Evolutionary conservation across 2,888 invertebrate species (phyloP).

Genomic region (Lapara coniferarum): DNA sequence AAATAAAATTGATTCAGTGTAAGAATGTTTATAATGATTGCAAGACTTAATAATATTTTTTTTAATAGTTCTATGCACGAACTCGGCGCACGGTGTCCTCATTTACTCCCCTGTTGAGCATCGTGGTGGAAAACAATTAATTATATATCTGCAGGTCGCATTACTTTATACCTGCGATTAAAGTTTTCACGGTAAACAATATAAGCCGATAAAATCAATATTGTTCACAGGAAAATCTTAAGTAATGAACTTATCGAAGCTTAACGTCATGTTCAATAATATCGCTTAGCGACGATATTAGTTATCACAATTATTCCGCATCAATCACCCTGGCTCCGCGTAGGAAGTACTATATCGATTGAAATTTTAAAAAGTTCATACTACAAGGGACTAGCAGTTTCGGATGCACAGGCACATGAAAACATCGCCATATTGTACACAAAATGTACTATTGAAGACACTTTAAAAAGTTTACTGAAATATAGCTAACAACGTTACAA

Average conservation of each 20-base stretch:
- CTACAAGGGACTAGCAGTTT: not conserved
- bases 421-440: not conserved
- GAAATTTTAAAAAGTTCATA: not conserved
- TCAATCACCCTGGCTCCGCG: not conserved
- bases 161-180: slow-evolving; percentile 2
- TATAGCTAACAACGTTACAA: not conserved
- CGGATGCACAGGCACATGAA: not conserved
- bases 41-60: not conserved
- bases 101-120: slow-evolving; percentile 7
- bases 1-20: not conserved
- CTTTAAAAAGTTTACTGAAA: slow-evolving; percentile 2
- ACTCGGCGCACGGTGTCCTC: not conserved
- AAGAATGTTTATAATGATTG: no score
- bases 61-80: no score
- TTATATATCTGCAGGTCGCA: not conserved
- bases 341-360: not conserved
- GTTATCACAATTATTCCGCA: not conserved
- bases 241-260: not conserved
- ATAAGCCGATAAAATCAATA: slow-evolving; percentile 5
- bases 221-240: not conserved
- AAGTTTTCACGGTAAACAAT: slow-evolving; percentile 5
- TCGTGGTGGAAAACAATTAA: slow-evolving; percentile 2
- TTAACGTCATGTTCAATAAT: not conserved
- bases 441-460: not conserved
- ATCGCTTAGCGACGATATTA: not conserved